These are phyloP conservation scores for Cisticola juncidis DNA, from an alignment of 2,113 vertebrate species.

Conservation along the genomic window DNA sequence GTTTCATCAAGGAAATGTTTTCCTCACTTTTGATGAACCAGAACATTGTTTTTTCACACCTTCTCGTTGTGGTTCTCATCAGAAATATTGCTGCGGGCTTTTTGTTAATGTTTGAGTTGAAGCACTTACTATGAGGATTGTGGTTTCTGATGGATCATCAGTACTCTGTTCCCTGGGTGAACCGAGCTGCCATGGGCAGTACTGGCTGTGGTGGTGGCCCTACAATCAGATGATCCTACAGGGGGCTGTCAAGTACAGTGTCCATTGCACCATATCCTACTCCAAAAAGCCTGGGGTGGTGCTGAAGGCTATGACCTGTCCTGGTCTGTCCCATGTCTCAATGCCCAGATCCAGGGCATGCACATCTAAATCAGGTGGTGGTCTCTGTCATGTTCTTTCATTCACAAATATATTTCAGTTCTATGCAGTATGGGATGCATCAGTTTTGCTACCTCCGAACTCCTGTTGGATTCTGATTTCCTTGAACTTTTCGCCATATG, in stretches of 20 bases:
- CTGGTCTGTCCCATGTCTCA: neutral
- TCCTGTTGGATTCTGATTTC: neutral
- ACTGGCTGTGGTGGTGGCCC: neutral
- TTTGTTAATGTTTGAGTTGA: neutral
- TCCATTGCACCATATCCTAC: neutral
- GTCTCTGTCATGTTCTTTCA: neutral
- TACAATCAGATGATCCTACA: neutral
- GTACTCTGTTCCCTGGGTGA: neutral
- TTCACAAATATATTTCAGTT: neutral
- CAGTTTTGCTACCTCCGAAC: neutral
- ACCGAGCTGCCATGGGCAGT: neutral
- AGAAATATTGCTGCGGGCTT: neutral
- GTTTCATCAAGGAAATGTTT: neutral
- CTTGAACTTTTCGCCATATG: neutral
- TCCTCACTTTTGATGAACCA: neutral
- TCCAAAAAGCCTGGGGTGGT: neutral
- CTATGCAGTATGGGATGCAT: neutral
- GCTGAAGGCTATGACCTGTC: neutral
- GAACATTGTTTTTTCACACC: neutral
- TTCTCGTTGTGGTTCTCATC: neutral
- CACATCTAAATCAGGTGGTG: neutral
- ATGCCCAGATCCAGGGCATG: neutral
- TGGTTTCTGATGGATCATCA: neutral
- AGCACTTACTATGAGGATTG: neutral
- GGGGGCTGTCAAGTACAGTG: neutral